A percentile compares a stretch with the other conserved stretches of the same genome.
These are phyloP conservation scores for Dyspetes luteomarginatus DNA, from an alignment of 2,888 invertebrate species.

Conservation along the genomic window DNA sequence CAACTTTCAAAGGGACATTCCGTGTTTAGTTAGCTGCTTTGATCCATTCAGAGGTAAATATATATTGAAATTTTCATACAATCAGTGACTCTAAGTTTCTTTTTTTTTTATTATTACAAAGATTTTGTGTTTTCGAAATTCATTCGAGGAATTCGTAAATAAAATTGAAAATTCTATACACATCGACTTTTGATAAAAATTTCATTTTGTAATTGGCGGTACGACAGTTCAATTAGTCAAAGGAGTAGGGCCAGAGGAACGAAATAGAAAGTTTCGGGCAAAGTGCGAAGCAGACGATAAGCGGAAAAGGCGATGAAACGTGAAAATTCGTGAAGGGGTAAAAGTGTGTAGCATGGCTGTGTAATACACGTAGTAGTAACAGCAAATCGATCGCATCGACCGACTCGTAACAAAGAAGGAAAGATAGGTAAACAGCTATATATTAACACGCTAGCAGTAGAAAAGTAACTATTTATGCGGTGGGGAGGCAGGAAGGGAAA, in stretches of 20 bases:
- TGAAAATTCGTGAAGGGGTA: neutral
- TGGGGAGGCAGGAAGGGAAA: neutral
- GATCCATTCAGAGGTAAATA: conserved; percentile 45
- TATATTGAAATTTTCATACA: neutral
- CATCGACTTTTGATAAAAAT: neutral
- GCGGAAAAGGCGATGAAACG: conserved; percentile 6
- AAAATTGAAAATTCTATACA: neutral
- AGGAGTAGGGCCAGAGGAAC: neutral
- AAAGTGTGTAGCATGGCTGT: neutral
- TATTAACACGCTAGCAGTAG: neutral
- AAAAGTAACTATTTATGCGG: conserved; percentile 1
- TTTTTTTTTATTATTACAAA: neutral
- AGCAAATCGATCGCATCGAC: conserved; percentile 66
- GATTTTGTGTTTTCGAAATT: neutral
- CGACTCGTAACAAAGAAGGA: conserved; percentile 10
- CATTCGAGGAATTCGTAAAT: neutral
- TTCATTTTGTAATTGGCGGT: neutral
- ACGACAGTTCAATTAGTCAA: neutral
- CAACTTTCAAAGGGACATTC: conserved; percentile 38
- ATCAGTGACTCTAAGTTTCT: neutral
- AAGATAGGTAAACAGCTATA: conserved; percentile 2
- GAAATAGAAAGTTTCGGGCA: conserved; percentile 7
- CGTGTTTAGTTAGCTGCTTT: conserved; percentile 20
- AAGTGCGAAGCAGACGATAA: conserved; percentile 15
- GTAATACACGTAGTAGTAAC: conserved; percentile 11